Conservation (phyloP, 2,888 invertebrate genomes). For the Megastigmus dorsalis region DNA sequence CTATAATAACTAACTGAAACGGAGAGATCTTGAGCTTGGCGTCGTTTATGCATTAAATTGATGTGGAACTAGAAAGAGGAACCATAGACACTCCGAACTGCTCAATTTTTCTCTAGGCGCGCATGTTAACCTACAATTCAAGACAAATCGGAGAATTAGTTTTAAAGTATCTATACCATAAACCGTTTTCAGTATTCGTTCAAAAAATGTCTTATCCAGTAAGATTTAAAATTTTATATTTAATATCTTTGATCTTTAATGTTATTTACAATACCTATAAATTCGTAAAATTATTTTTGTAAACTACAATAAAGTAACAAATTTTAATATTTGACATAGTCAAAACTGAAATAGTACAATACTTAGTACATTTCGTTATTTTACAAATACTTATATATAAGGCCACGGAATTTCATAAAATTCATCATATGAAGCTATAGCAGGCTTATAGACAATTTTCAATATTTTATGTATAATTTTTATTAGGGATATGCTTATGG, state of each 20-base stretch:
- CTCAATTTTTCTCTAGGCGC: neutral
- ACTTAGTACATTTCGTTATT: too few relatives aligned
- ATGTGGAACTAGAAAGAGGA: neutral
- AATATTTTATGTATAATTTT: neutral
- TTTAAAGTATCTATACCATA: neutral
- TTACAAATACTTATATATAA: too few relatives aligned
- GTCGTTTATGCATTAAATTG: neutral
- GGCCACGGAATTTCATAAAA: too few relatives aligned
- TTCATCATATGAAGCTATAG: neutral
- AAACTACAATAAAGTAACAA: too few relatives aligned
- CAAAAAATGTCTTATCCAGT: slow-evolving; percentile 47
- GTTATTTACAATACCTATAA: neutral
- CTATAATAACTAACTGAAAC: neutral
- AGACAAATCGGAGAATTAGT: neutral
- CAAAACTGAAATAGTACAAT: neutral
- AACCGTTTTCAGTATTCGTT: too few relatives aligned
- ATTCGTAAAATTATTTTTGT: neutral
- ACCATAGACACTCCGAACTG: slow-evolving; percentile 7
- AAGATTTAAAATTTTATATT: slow-evolving; percentile 17
- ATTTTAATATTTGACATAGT: neutral
- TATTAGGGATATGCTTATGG: slow-evolving; percentile 36
- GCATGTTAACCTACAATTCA: slow-evolving; percentile 19
- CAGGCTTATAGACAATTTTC: neutral
- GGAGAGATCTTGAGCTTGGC: slow-evolving; percentile 14
- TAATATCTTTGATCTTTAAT: neutral